Evolutionary conservation across 2,888 invertebrate genomes (phyloP), one percentile per base, ranked within the genome.

Genomic region (Germaria angustata): DNA sequence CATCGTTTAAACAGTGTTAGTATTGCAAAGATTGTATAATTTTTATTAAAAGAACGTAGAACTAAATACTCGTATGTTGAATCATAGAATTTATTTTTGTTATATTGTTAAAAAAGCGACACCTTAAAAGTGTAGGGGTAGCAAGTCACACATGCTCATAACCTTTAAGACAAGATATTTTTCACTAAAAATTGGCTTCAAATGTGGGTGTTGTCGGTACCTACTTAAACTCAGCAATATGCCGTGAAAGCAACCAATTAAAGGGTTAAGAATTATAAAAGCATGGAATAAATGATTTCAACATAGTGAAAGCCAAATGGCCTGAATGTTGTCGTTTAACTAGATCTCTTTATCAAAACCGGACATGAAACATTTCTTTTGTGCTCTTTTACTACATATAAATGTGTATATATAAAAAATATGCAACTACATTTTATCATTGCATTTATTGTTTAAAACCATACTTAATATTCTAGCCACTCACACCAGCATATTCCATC

Each of bases 401-500:
- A 17, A n/a, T n/a, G n/a, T n/a, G n/a, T n/a, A n/a, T n/a, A 44
- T 65, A 55, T 46, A 53, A 24, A 65, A 68, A 15, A 32, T 20
- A 49, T 13, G 11, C 51, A 36, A n/a, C 24, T 24, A 22, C 28
- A 57, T 65, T 65, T 32, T 61, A 61, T 49, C 17, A 66, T 68
- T 51, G 32, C 34, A 66, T 65, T 59, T 51, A 65, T 57, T 75
- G 69, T 75, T 34, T 2, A 39, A 78, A 81, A 66, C 15, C 46
- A 49, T 36, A 78, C 75, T 78, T 79, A 75, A 41, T 71, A 82
- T 82, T 82, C 82, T 76, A 66, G 65, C 66, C 82, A 79, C 53
- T 59, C 71, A 41, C 66, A 34, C 20, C 24, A 57, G 41, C 57
- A 79, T 73, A 66, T 72, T 66, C 36, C 59, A 66, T 39, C 79